A percentile compares a stretch with the other conserved stretches of the same genome.
Conservation (phyloP, 2,797 vertebrate species). For the Spinus olivaceus region DNA sequence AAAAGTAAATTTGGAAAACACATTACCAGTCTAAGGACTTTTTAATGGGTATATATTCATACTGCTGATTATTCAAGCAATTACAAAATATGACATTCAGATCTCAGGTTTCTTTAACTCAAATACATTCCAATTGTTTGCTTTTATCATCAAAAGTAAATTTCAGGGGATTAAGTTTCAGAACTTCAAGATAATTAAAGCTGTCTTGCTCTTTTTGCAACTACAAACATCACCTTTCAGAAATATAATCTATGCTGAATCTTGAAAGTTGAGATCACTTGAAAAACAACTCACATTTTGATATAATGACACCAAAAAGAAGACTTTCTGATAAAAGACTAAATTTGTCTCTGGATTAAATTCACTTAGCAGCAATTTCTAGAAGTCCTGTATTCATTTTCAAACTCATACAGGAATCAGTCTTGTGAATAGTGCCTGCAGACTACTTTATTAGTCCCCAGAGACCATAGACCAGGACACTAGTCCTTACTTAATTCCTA, state of each 20-base stretch:
- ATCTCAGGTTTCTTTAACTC: conserved; percentile 12
- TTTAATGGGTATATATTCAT: background rate
- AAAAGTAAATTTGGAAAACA: background rate
- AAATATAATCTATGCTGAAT: conserved; percentile 9
- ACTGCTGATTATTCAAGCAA: background rate
- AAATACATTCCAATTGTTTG: conserved; percentile 48
- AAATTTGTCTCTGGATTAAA: background rate
- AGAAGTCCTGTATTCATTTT: background rate
- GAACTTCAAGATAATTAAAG: conserved; percentile 51
- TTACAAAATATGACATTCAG: conserved; percentile 20
- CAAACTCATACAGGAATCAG: background rate
- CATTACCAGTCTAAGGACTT: background rate
- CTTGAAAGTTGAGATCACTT: conserved; percentile 1
- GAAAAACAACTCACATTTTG: background rate
- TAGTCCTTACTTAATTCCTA: background rate
- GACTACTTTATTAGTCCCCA: too few relatives aligned
- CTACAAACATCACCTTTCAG: conserved; percentile 30
- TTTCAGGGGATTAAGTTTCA: conserved; percentile 50
- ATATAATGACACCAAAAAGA: background rate
- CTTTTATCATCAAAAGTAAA: conserved; percentile 53
- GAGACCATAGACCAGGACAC: background rate
- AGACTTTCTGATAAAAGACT: background rate
- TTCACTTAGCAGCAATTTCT: background rate
- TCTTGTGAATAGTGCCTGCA: background rate
- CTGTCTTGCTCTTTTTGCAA: conserved; percentile 6